phyloP scores from a whole-genome alignment of 2,113 vertebrate genomes.

The Aegithalos caudatus region DNA sequence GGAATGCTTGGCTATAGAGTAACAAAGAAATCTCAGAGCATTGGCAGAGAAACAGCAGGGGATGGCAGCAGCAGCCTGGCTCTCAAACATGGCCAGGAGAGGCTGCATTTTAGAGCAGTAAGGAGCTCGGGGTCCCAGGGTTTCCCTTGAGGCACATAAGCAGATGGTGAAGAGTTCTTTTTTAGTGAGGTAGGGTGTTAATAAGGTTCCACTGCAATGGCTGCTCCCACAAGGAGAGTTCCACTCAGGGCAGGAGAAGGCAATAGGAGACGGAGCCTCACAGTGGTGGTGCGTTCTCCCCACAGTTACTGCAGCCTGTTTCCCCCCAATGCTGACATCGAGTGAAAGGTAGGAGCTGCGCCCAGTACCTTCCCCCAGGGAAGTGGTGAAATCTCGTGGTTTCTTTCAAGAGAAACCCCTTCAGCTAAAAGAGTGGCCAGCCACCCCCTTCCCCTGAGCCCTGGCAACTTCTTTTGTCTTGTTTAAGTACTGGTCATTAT shows the following conservation, averaged over 20 bases:
- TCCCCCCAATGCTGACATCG: accelerated
- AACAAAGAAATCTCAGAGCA: not conserved
- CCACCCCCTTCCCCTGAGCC: not conserved
- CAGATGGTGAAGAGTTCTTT: not conserved
- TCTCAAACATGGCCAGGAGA: accelerated
- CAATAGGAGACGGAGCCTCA: accelerated
- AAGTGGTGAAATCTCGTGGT: accelerated
- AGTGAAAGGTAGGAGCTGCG: not conserved
- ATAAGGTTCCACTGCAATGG: accelerated
- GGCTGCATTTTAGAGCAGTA: too few species aligned
- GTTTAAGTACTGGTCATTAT: accelerated
- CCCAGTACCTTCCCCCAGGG: not conserved
- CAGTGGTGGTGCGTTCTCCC: not conserved
- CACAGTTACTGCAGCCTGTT: not conserved
- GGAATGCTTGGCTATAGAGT: not conserved
- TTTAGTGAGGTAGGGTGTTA: not conserved
- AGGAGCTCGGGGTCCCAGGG: not conserved
- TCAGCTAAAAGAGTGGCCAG: not conserved
- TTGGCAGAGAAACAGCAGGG: accelerated
- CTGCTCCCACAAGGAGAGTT: not conserved
- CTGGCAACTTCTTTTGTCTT: not conserved
- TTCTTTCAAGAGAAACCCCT: not conserved
- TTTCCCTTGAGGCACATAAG: not conserved
- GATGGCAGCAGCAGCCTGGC: accelerated
- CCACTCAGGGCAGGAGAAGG: accelerated